Base-by-base conservation (phyloP, 1,140 invertebrate species). In the Drosophila mauritiana region DNA sequence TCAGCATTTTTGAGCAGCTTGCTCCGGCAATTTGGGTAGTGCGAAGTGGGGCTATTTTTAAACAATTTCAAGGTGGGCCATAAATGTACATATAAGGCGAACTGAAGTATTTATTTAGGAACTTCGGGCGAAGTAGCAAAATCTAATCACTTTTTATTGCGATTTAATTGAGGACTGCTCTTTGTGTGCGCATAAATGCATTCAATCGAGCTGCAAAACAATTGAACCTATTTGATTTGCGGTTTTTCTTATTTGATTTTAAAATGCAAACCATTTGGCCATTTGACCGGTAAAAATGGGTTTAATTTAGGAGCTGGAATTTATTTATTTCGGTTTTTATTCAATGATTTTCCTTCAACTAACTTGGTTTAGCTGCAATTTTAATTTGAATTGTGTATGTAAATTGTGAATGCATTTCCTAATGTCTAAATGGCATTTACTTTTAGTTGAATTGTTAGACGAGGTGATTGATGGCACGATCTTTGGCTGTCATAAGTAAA, bases 1-100 rank as follows among this genome's bases (percentile, higher is more conserved):
- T 46, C 64, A 61, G 43, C 59, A 73, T 81, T 51, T 48, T 27
- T 70, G 43, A 70, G 65, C 20, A 70, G 52, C 36, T 49, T 27
- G 42, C 20, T 6, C 10, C 2, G 17, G 36, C 43, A 63, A 62
- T 42, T 58, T 34, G 5, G 11, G 17, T 36, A 22, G 31, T 5
- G 43, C 13, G 25, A 63, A 43, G 15, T 5, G 37, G 58, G 37
- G 17, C 51, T 70, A 70, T 70, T 70, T 70, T 69, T 69, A 56
- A 31, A 17, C 36, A 22, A 11, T 20, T 22, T 27, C 15, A 65
- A 63, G 62, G 42, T 63, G 40, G 15, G 11, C 22, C 31, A 31
- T 5, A 54, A 17, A 34, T 46, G 34, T 45, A 52, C 20, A 22
- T 22, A 22, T 45, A 53, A 37, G 17, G 7, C 8, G 2, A 31